Evolutionary conservation across 2,888 invertebrate genomes (phyloP), one percentile per base, ranked within the genome.

Genomic region (Drosophila eohydei): DNA sequence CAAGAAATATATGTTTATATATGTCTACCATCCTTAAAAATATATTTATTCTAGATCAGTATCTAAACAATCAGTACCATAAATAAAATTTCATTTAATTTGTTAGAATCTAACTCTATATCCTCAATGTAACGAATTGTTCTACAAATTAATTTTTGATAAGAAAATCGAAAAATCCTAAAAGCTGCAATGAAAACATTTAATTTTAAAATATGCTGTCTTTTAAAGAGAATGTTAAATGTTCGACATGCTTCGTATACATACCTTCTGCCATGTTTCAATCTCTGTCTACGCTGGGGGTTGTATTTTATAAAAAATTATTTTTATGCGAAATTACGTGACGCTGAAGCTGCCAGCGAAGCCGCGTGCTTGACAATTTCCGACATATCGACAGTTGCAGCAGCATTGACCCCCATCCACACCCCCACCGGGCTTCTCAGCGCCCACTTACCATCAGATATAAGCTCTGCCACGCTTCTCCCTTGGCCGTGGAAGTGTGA

Each of bases 301-400:
- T 9, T 28, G 41, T 46, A 36, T 28, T 54, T 54, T 11, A 59
- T 57, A 70, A 73, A 72, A 70, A 64, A n/a, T 68, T 11, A 57
- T 65, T 83, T 83, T 73, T 68, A 58, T 72, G 71, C 66, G 59
- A 85, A 82, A 84, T 88, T 74, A 82, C 71, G 83, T 80, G 85
- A 71, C 50, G 50, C 61, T 9, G 30, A 28, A 63, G 50, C 63
- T 65, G 68, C 51, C 70, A 63, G 41, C 54, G 52, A 50, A 58
- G 65, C 61, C 63, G 63, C 66, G 59, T 80, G 73, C 71, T 74
- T 75, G 90, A 89, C 90, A 88, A 74, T 75, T 89, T 85, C 90
- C 85, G 85, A 85, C 85, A 80, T 67, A 82, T 85, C 74, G 90
- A 82, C 80, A 85, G 74, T 69, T 77, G 76, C 78, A 79, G 48